phyloP scores from a whole-genome alignment of 2,888 invertebrate species.

The Spisula solida region DNA sequence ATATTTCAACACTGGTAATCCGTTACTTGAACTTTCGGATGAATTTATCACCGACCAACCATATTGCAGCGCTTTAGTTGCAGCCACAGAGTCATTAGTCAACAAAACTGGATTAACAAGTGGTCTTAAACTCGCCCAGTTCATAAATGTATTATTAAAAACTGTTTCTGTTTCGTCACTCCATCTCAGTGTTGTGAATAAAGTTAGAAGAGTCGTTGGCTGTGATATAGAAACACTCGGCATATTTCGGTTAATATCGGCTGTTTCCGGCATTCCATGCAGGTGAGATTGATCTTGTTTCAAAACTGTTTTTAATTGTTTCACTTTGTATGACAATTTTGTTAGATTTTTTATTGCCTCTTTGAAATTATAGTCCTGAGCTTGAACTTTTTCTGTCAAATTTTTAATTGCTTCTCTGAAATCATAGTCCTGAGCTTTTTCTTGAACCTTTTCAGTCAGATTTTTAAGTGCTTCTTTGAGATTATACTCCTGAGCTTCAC shows the following conservation, averaged over 20 bases:
- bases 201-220: constrained; percentile 54
- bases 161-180: constrained; percentile 40
- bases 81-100: constrained; percentile 47
- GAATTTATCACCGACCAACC: constrained; percentile 64
- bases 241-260: neutral
- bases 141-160: constrained; percentile 65
- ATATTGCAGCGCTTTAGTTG: constrained; percentile 3
- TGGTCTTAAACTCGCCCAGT: constrained; percentile 71
- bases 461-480: neutral
- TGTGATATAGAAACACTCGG: neutral
- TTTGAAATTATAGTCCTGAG: neutral
- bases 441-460: neutral
- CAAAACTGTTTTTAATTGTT: neutral
- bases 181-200: constrained; percentile 68
- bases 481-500: too few species aligned
- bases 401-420: neutral
- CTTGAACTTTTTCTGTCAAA: neutral
- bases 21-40: constrained; percentile 34
- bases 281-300: neutral
- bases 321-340: neutral
- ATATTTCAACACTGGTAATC: constrained; percentile 72
- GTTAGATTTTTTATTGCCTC: neutral
- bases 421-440: neutral
- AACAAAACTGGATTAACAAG: constrained; percentile 65
- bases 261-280: neutral